Base-by-base conservation (phyloP, 2,888 invertebrate species). In the Dromius quadrimaculatus region DNA sequence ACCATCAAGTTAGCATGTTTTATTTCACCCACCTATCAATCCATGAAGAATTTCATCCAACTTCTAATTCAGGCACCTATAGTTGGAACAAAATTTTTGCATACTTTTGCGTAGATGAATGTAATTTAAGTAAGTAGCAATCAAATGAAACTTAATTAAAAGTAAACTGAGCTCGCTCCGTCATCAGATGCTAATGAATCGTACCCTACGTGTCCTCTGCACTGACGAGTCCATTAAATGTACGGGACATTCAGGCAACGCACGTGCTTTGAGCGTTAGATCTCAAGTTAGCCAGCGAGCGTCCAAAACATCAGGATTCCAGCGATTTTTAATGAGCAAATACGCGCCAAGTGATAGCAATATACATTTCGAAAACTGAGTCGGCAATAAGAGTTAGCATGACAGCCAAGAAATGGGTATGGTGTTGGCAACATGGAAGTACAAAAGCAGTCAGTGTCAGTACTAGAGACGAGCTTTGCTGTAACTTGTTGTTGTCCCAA, bases 271-370 rank as follows among this genome's bases (percentile, higher is more conserved):
- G 15, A 15, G 8, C 15, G 41, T 15, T 11, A 15, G 41, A 4
- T 11, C 41, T 41, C 20, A 11, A 9, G 32, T n/a, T 3, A 2
- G 4, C 17, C 17, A 57, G 34, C 6, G 22, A 9, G 36, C 11
- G 59, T 34, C 11, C 59, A 22, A 34, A 57, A 32, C 34, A 32
- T 17, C 36, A 19, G 36, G 62, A 22, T 54, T 22, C 41, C 13
- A 62, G 41, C 62, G 62, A 62, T 62, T 41, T 62, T 62, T 62
- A 62, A 62, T 62, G 62, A 62, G 43, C 62, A 62, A 43, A 62
- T 62, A 38, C 62, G 23, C 41, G 43, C 22, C 41, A 22, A 15
- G 62, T 15, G 41, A 62, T 41, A 62, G 41, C 62, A 41, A 23
- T 62, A 62, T 23, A 62, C 62, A 62, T 59, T 54, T 59, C 59